Conservation (phyloP, 2,113 vertebrate species). For the Cynocephalus volans region DNA sequence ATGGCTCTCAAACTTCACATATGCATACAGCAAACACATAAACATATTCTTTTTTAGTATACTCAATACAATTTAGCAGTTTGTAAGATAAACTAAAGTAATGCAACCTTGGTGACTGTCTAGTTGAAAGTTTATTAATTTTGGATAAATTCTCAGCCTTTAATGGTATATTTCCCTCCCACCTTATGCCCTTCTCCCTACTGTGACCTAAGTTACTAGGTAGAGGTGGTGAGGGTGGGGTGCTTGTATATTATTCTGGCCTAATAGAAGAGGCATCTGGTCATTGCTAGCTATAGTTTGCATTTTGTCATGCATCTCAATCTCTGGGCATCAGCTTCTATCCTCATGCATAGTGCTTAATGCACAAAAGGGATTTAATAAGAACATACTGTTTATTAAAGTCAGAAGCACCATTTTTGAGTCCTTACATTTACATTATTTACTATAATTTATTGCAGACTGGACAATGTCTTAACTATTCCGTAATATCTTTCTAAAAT, state of each 20-base stretch:
- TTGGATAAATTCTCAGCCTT: background rate
- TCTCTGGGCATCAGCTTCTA: background rate
- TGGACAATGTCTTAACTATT: background rate
- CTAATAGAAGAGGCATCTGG: background rate
- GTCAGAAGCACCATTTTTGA: background rate
- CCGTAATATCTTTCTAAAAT: background rate
- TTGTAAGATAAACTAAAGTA: background rate
- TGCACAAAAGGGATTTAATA: background rate
- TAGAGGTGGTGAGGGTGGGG: accelerated
- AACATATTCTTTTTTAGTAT: background rate
- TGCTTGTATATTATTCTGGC: background rate
- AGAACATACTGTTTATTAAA: background rate
- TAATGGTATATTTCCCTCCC: background rate
- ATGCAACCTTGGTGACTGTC: background rate
- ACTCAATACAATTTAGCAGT: background rate
- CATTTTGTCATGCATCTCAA: background rate
- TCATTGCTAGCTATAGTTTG: background rate
- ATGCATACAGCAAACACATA: background rate
- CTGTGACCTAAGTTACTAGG: background rate
- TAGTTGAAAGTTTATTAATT: background rate
- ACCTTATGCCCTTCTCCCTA: background rate
- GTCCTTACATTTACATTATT: background rate
- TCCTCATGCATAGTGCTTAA: background rate
- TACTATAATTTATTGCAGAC: background rate
- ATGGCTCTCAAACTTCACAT: background rate